Base-by-base conservation (phyloP, 2,797 vertebrate species). In the Anabas testudineus region DNA sequence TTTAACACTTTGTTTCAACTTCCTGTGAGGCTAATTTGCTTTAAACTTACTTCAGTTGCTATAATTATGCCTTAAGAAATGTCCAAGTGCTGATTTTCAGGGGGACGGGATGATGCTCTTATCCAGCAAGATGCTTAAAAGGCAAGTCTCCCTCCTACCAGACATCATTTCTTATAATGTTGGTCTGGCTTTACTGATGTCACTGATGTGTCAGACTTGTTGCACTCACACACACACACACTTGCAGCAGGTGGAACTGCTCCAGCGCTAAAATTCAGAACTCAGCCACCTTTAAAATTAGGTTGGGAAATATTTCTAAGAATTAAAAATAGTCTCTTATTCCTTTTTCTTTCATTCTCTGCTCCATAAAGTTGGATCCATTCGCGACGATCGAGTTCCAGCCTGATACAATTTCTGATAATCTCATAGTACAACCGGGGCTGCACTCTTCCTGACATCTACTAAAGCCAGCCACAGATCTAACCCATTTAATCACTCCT, bases 1-100 rank as follows among this genome's bases (percentile, higher is more conserved):
- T 92, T 93, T 92, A 93, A 88, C 89, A 94, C 90, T 92, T 93
- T 93, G 90, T 94, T 94, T 94, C 90, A 94, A 93, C 90, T 93
- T 91, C 78, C 84, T 81, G 78, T 78, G 74, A 87, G 87, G 90
- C 87, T 93, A 90, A 93, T 94, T 93, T 91, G 84, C 88, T 93
- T 90, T 88, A 90, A 91, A 92, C 84, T 91, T 88, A 80, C 82
- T 88, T 87, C 86, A 82, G 64, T 87, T 76, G 84, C 68, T 80
- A 68, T 92, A 92, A 93, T 91, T 93, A 89, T 67, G 82, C 76
- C 74, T 83, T 67, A 69, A 72, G 86, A 90, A 87, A 90, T 82
- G 79, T 81, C 76, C 67, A 80, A 52, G 52, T 59, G 43, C 26
- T 73, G 75, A 84, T 89, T 85, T 84, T 65, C 74, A 57, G 72